phyloP scores from a whole-genome alignment of 2,113 vertebrate species.

The Trogon melanurus region DNA sequence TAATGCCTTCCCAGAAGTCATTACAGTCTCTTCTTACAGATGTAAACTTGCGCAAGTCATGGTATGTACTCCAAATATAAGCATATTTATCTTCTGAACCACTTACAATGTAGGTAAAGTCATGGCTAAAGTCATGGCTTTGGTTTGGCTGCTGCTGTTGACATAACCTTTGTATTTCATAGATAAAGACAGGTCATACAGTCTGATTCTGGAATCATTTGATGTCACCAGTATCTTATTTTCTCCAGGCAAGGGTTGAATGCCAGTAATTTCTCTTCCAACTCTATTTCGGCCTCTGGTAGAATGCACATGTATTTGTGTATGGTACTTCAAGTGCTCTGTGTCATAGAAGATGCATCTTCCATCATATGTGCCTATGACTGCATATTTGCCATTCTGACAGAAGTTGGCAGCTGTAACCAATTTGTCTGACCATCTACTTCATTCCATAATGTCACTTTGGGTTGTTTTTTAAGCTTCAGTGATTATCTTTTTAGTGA shows the following conservation, averaged over 20 bases:
- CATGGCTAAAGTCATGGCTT: constrained; percentile 98
- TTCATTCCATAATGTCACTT: constrained; percentile 97
- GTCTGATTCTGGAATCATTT: constrained; percentile 95
- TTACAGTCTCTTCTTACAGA: constrained; percentile 96
- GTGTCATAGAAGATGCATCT: constrained; percentile 99
- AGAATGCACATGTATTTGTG: constrained; percentile 96
- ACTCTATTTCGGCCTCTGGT: constrained; percentile 96
- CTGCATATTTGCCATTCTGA: constrained; percentile 97
- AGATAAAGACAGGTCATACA: constrained; percentile 95
- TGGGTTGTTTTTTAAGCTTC: background rate
- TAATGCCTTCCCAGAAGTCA: constrained; percentile 99
- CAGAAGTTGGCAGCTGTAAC: constrained; percentile 99
- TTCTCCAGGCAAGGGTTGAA: constrained; percentile 96
- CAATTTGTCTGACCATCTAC: constrained; percentile 95
- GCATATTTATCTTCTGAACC: constrained; percentile 98
- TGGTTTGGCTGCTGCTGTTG: constrained; percentile 99
- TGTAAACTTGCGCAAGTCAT: constrained; percentile 97
- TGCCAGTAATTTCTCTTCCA: constrained; percentile 97
- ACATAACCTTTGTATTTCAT: constrained; percentile 99
- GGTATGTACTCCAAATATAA: constrained; percentile 99
- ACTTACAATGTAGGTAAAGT: constrained; percentile 96
- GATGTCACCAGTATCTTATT: constrained; percentile 99
- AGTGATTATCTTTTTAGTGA: background rate
- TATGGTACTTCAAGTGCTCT: constrained; percentile 98
- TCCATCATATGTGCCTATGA: constrained; percentile 97